Percentiles rank a stretch among this genome's conserved stretches.
Conservation (phyloP, 2,113 vertebrate species). For the Psilopsiagon aymara region DNA sequence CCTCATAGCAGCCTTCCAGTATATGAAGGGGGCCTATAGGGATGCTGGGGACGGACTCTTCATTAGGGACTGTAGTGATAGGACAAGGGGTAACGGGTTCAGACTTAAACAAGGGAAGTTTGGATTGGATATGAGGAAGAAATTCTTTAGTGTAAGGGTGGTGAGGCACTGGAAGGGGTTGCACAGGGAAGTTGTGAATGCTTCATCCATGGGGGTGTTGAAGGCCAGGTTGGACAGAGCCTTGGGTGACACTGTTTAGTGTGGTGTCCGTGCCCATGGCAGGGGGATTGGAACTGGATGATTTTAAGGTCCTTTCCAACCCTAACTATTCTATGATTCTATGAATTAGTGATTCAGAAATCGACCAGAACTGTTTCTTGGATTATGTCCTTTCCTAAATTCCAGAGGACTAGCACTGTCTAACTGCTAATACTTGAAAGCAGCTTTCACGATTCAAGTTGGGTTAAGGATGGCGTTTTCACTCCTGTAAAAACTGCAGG, state of each 20-base stretch:
- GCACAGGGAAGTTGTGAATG: no score
- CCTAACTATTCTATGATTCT: not conserved
- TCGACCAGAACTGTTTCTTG: not conserved
- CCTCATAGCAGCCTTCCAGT: no score
- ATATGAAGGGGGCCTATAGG: no score
- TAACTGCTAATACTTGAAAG: not conserved
- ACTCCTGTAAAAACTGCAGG: not conserved
- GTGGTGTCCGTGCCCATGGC: not conserved
- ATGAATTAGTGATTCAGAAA: not conserved
- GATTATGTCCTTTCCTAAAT: not conserved
- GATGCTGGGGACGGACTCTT: no score
- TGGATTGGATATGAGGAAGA: no score
- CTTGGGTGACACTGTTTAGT: not conserved
- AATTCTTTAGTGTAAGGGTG: no score
- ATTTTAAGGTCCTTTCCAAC: not conserved
- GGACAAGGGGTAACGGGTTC: no score
- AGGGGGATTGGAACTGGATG: not conserved
- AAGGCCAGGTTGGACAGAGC: no score
- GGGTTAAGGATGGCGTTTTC: not conserved
- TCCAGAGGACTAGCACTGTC: not conserved
- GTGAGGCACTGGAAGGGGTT: no score
- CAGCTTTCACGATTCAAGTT: not conserved
- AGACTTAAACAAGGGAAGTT: no score
- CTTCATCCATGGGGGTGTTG: rapidly evolving
- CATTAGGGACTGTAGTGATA: no score